phyloP scores from a whole-genome alignment of 2,797 vertebrate genomes.

The Phalloptychus januarius region DNA sequence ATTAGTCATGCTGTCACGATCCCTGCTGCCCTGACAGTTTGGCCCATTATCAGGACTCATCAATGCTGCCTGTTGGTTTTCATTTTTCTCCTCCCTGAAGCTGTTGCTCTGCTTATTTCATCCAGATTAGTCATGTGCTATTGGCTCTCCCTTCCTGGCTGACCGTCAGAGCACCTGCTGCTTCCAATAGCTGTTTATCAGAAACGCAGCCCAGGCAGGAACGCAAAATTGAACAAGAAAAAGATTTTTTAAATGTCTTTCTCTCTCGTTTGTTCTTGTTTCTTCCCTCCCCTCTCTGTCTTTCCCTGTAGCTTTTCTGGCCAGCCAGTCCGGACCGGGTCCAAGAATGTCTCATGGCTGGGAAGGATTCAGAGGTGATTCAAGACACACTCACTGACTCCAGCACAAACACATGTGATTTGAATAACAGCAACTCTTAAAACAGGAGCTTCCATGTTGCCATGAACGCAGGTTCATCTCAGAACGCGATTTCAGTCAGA shows the following conservation, averaged over 20 bases:
- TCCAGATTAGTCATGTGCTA: slow-evolving; percentile 43
- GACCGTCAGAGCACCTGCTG: slow-evolving; percentile 41
- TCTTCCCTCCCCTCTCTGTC: slow-evolving; percentile 10
- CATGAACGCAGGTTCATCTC: neutral
- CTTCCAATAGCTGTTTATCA: slow-evolving; percentile 30
- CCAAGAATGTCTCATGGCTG: slow-evolving; percentile 86
- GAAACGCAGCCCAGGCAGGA: slow-evolving; percentile 27
- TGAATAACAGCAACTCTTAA: slow-evolving; percentile 28
- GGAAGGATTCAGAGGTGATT: slow-evolving; percentile 83
- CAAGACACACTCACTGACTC: slow-evolving; percentile 22
- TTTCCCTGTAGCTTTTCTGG: slow-evolving; percentile 79
- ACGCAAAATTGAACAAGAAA: neutral
- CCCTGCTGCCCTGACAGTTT: slow-evolving; percentile 43
- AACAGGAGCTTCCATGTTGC: slow-evolving; percentile 4
- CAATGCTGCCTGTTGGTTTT: slow-evolving; percentile 38
- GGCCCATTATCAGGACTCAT: slow-evolving; percentile 32
- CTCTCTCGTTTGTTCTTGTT: slow-evolving; percentile 6
- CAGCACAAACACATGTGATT: slow-evolving; percentile 26
- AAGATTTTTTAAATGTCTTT: slow-evolving; percentile 14
- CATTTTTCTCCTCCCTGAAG: slow-evolving; percentile 35
- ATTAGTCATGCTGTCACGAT: slow-evolving; percentile 24
- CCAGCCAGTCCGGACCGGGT: slow-evolving; percentile 82
- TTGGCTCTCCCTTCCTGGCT: slow-evolving; percentile 16
- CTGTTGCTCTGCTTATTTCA: slow-evolving; percentile 23
- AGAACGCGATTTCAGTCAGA: slow-evolving; percentile 7